Conservation (phyloP, 64 coral and sea anemone species). For the Montipora sp. region DNA sequence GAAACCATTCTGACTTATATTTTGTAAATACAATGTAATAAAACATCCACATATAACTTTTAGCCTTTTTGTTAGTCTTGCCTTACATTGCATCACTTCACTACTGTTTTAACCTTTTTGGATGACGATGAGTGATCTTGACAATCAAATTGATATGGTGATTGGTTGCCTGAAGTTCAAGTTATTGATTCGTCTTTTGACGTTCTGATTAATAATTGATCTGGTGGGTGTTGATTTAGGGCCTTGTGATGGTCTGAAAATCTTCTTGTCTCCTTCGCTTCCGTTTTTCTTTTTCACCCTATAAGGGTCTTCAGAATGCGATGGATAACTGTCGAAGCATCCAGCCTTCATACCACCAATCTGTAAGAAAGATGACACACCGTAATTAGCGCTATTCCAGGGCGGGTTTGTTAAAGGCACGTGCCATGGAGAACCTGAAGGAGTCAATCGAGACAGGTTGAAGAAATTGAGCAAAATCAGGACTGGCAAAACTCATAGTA, state of each 20-base stretch:
- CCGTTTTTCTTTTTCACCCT: constrained; percentile 71
- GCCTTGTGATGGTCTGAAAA: constrained; percentile 94
- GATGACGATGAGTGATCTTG: neutral
- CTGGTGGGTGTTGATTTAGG: constrained; percentile 93
- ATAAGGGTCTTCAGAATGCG: constrained; percentile 92
- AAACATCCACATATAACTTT: neutral
- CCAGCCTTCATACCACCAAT: constrained; percentile 97
- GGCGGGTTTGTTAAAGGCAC: too few relatives aligned
- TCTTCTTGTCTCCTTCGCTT: constrained; percentile 56
- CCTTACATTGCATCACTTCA: neutral
- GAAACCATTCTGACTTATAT: neutral
- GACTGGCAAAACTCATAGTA: too few relatives aligned
- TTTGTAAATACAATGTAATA: neutral
- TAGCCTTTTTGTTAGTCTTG: neutral
- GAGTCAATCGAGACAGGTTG: too few relatives aligned
- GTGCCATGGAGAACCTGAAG: too few relatives aligned
- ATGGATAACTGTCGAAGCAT: constrained; percentile 87
- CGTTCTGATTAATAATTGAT: constrained; percentile 93
- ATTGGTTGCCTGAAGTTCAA: constrained; percentile 86
- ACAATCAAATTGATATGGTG: constrained; percentile 60
- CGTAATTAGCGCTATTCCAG: too few relatives aligned
- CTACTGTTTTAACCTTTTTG: neutral
- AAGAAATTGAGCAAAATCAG: neutral
- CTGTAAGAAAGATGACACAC: constrained; percentile 24
- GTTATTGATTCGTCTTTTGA: constrained; percentile 86